A percentile compares a stretch with the other conserved stretches of the same genome.
Evolutionary conservation across 2,888 invertebrate genomes (phyloP).

Genomic region (Pelosia muscerda): DNA sequence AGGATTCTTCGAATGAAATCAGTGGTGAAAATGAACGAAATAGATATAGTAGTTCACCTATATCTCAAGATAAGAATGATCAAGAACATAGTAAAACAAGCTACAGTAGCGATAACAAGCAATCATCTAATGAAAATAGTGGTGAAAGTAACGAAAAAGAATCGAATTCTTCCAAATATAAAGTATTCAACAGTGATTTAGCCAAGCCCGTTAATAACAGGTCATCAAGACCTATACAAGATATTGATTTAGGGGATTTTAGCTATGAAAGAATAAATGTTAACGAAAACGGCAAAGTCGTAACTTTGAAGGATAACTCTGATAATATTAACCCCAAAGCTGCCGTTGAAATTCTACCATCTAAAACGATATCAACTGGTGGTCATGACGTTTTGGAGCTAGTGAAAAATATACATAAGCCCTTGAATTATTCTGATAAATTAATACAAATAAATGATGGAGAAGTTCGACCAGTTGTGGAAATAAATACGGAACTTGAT

Average conservation of each 20-base stretch:
- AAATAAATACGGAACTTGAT: constrained; percentile 68
- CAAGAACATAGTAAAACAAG: constrained; percentile 20
- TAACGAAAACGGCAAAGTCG: constrained; percentile 62
- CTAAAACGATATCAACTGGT: constrained; percentile 39
- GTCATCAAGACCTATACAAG: constrained; percentile 54
- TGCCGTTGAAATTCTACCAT: constrained; percentile 46
- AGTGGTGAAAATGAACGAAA: constrained; percentile 28
- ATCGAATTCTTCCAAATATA: constrained; percentile 11
- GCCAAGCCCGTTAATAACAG: constrained; percentile 23
- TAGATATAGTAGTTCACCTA: constrained; percentile 12
- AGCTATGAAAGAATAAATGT: constrained; percentile 67
- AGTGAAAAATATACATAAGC: constrained; percentile 40
- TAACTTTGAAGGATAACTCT: constrained; percentile 54
- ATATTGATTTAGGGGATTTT: constrained; percentile 67
- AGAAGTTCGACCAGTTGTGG: constrained; percentile 78
- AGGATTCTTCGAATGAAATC: constrained; percentile 40
- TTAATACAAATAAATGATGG: constrained; percentile 69
- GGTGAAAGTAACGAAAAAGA: constrained; percentile 30
- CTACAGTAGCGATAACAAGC: constrained; percentile 9
- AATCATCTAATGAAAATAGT: constrained; percentile 42
- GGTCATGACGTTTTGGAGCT: constrained; percentile 38
- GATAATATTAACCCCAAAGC: constrained; percentile 51
- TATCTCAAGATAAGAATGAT: constrained; percentile 11
- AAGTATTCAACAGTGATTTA: constrained; percentile 21
- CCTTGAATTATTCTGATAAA: constrained; percentile 47